Base-by-base conservation (phyloP, 2,113 vertebrate species). In the Zosterops lateralis region DNA sequence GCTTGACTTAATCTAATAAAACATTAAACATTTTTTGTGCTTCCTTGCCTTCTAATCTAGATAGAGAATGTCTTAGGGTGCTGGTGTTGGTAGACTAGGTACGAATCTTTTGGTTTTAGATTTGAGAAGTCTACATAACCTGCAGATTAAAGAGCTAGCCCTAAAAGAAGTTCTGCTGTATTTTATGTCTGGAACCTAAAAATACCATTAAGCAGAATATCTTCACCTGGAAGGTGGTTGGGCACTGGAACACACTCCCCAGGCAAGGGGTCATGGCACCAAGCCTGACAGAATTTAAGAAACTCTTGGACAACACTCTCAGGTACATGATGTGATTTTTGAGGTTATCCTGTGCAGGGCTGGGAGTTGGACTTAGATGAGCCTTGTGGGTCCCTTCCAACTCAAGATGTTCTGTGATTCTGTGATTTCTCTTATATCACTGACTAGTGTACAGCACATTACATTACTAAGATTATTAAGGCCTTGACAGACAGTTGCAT, bases 361-460 rank as follows among this genome's bases (percentile, higher is more conserved):
- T 82, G 25, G 29, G 20, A 54, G 17, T 5, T 68, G n/a, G 34
- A 13, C n/a, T 31, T 60, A 0, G 0, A 6, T 82, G 29, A 32
- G 68, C 47, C 17, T 61, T 61, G 40, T 61, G 47, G 3, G 17
- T 75, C 47, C 25, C 25, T 89, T 75, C 24, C n/a, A 68, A 34
- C 29, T 68, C 31, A 48, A 34, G 31, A 42, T 68, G 6, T 61
- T 61, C n/a, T 32, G 0, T 18, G 28, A 67, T 72, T 65, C 50
- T 79, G 12, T 73, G 60, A 57, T 89, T 25, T 62, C 13, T 84
- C 7, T 79, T 60, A 9, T 54, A 40, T 84, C 28, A 73, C n/a
- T 85, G 57, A 54, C 42, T 65, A 48, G 71, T 42, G 20, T 76
- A 40, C 17, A 65, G 12, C 22, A 76, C 65, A 83, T 83, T 31